These are phyloP conservation scores for Ispidina lecontei DNA, from an alignment of 2,797 vertebrate species.

Conservation along the genomic window DNA sequence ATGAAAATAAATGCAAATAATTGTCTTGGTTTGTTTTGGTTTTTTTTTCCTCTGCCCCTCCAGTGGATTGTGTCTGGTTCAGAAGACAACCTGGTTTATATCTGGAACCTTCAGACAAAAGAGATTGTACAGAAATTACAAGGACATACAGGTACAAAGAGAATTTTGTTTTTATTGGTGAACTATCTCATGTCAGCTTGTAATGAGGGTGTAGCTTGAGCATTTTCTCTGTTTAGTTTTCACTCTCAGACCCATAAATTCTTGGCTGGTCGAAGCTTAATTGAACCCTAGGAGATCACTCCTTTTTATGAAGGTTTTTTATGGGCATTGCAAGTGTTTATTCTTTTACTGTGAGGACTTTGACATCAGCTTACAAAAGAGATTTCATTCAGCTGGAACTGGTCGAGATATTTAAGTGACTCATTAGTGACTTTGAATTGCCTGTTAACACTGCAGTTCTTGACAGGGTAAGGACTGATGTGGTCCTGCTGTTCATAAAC, in stretches of 20 bases:
- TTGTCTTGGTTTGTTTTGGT: background rate
- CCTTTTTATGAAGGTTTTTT: background rate
- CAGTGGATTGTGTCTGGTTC: constrained; percentile 99
- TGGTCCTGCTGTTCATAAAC: background rate
- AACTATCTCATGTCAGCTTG: background rate
- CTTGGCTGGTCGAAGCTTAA: background rate
- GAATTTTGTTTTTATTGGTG: background rate
- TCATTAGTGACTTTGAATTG: background rate
- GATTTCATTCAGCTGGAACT: background rate
- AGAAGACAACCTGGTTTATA: constrained; percentile 98
- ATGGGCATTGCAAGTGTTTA: background rate
- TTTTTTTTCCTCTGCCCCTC: background rate
- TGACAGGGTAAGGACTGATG: background rate
- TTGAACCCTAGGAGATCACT: background rate
- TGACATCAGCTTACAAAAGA: background rate
- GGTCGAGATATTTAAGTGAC: background rate
- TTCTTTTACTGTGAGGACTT: background rate
- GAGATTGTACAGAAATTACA: constrained; percentile 99
- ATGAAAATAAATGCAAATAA: background rate
- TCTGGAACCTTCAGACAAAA: constrained; percentile 99
- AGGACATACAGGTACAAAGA: constrained; percentile 91
- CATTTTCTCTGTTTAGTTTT: background rate
- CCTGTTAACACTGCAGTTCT: background rate
- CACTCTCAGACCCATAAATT: background rate
- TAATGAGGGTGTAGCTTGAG: background rate